phyloP scores from a whole-genome alignment of 2,888 invertebrate genomes.

The Eristalinus aeneus region DNA sequence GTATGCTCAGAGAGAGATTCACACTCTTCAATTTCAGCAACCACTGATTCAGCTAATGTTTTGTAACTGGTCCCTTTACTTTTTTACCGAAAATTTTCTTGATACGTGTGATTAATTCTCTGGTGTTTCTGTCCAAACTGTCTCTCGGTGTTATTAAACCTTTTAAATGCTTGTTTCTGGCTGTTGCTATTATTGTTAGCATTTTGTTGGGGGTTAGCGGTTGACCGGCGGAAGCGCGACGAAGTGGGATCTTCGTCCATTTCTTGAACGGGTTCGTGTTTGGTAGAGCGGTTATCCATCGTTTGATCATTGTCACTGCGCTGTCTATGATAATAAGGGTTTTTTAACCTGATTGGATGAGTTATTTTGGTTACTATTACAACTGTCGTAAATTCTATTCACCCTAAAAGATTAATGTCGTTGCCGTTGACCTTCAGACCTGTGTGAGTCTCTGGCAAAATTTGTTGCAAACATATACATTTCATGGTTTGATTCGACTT shows the following conservation, averaged over 20 bases:
- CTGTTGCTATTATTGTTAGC: constrained; percentile 4
- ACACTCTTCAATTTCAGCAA: constrained; percentile 19
- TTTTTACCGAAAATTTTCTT: constrained; percentile 22
- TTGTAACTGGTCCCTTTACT: neutral
- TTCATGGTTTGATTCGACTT: too few relatives aligned
- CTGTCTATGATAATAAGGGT: constrained; percentile 7
- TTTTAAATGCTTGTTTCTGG: constrained; percentile 10
- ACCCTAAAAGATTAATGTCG: constrained; percentile 5
- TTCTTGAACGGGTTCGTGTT: neutral
- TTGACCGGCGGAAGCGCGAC: too few relatives aligned
- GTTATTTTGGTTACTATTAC: constrained; percentile 15
- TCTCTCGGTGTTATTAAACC: constrained; percentile 29
- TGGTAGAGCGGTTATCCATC: neutral
- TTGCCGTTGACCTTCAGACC: neutral
- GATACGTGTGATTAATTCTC: constrained; percentile 45
- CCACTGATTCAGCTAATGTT: too few relatives aligned
- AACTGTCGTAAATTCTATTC: constrained; percentile 2
- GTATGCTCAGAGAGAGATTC: constrained; percentile 6
- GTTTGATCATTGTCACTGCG: neutral
- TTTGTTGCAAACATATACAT: constrained; percentile 44
- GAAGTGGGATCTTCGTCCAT: too few relatives aligned
- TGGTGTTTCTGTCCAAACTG: constrained; percentile 44
- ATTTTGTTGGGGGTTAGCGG: neutral
- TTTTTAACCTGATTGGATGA: constrained; percentile 7
- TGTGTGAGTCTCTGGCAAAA: constrained; percentile 10